Conservation (phyloP, 2,888 invertebrate species). For the Ichneumoninae sp. region DNA sequence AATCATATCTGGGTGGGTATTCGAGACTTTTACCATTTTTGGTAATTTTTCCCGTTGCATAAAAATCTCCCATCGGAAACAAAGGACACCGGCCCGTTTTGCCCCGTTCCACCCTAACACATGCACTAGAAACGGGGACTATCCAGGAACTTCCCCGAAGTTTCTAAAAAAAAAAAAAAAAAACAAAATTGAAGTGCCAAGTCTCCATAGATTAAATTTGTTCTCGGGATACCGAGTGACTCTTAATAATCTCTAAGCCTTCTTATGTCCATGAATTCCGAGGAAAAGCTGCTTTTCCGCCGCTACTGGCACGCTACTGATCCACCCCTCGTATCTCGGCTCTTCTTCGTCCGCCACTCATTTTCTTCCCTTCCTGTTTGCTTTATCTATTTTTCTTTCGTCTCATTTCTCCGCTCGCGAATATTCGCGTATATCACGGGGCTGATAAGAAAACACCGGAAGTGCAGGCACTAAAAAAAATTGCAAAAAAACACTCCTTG, state of each 20-base stretch:
- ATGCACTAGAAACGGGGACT: not conserved
- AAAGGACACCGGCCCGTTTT: too few species aligned
- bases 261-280: slow-evolving; percentile 50
- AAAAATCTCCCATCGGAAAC: not conserved
- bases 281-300: slow-evolving; percentile 48
- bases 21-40: too few species aligned
- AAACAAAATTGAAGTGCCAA: slow-evolving; percentile 18
- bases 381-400: slow-evolving; percentile 20
- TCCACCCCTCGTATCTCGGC: slow-evolving; percentile 22
- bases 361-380: slow-evolving; percentile 7
- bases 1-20: too few species aligned
- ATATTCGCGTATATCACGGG: not conserved
- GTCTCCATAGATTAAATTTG: slow-evolving; percentile 51
- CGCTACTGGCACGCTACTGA: slow-evolving; percentile 22
- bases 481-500: not conserved
- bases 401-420: not conserved
- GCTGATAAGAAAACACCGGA: not conserved
- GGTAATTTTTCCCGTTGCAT: too few species aligned
- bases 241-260: slow-evolving; percentile 53
- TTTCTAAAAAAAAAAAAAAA: slow-evolving; percentile 3
- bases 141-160: slow-evolving; percentile 1
- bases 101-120: not conserved
- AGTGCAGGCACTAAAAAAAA: not conserved
- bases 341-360: not conserved
- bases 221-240: slow-evolving; percentile 28